phyloP scores from a whole-genome alignment of 2,113 vertebrate genomes.

The Echinops telfairi region DNA sequence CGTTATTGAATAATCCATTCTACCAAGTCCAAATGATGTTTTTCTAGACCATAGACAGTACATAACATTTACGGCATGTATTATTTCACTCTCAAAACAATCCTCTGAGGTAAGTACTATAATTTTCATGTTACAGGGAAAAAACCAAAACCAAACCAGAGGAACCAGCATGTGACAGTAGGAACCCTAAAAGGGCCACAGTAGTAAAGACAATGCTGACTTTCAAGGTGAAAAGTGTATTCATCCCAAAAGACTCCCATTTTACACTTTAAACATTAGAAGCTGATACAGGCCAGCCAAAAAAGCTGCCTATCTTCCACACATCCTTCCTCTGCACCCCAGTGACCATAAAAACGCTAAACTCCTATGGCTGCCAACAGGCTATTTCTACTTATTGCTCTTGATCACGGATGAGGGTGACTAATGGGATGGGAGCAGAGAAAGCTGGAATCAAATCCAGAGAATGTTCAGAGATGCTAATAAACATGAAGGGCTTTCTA shows the following conservation, averaged over 20 bases:
- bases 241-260: conserved; percentile 15
- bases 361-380: not conserved
- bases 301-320: not conserved
- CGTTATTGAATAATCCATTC: not conserved
- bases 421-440: not conserved
- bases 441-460: not conserved
- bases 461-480: not conserved
- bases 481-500: not conserved
- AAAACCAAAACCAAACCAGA: not conserved
- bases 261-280: not conserved
- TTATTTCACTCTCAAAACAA: conserved; percentile 36
- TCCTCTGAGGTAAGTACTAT: not conserved
- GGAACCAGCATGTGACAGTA: not conserved
- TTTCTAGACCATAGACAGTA: not conserved
- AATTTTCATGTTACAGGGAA: not conserved
- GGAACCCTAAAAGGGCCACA: too few species aligned
- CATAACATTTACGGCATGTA: not conserved
- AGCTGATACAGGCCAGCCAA: not conserved
- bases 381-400: not conserved
- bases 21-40: not conserved
- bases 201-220: not conserved
- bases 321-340: not conserved
- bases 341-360: not conserved
- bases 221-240: not conserved
- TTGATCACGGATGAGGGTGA: not conserved